A percentile compares a stretch with the other conserved stretches of the same genome.
These are phyloP conservation scores for Saguinus imperator DNA, from an alignment of 2,113 vertebrate species.

Conservation along the genomic window DNA sequence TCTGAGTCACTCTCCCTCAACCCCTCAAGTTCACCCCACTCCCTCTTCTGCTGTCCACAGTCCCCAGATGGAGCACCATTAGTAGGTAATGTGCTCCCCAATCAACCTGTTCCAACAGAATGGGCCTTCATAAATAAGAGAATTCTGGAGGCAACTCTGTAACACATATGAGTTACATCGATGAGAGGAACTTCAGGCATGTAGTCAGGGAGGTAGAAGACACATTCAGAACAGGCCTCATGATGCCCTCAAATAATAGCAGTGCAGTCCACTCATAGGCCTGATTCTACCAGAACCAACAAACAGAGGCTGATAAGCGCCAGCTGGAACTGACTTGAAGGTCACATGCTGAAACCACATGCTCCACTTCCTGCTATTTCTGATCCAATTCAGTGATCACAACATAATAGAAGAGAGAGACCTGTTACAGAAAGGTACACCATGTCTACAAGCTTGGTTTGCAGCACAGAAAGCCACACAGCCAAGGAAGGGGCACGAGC, in stretches of 20 bases:
- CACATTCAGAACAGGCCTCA: background rate
- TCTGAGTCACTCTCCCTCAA: background rate
- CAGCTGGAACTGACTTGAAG: background rate
- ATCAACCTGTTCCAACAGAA: background rate
- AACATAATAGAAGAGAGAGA: background rate
- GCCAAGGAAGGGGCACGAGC: background rate
- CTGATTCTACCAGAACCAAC: background rate
- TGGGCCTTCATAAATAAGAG: background rate
- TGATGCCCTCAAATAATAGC: background rate
- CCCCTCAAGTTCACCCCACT: background rate
- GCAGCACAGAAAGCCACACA: background rate
- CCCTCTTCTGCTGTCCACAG: background rate
- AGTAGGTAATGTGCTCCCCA: background rate
- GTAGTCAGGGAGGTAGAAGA: background rate
- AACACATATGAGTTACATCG: background rate
- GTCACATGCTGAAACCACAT: background rate
- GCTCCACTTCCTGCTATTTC: slow-evolving; percentile 13
- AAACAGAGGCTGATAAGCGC: background rate
- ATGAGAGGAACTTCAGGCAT: background rate
- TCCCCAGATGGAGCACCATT: background rate
- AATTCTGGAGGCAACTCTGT: background rate
- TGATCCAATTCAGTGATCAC: background rate
- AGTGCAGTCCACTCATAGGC: background rate
- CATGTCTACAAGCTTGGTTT: background rate
- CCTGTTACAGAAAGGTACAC: background rate